Base-by-base conservation (phyloP, 1,140 invertebrate genomes). In the Acarapis woodi region DNA sequence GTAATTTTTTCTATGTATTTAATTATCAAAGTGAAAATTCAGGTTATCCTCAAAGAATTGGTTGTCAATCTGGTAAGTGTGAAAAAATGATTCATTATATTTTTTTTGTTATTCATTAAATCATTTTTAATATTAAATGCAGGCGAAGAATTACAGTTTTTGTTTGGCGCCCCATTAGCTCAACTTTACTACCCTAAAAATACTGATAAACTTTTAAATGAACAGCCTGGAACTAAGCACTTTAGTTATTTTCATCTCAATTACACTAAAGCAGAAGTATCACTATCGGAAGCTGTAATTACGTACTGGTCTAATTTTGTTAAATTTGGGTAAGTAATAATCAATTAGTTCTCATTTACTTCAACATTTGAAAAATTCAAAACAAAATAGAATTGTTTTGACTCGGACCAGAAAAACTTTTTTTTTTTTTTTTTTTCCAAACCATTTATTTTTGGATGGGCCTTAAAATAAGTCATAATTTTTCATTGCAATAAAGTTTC, bases 1-100 rank as follows among this genome's bases (percentile, higher is more conserved):
- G 44, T 25, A 85, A 80, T 24, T 88, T 75, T 54, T 62, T 87
- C 35, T 87, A 83, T 53, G 76, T 87, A 14, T 87, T 85, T 54
- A 75, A 79, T 55, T 85, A 93, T 37, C 24, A 39, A 26, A 37
- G 20, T 19, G 60, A 62, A 8, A 61, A 70, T 32, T 63, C 67
- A 9, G 59, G 60, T 4, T 51, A 58, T 58, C 25, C 62, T 66
- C 32, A 67, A 72, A 61, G 70, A 72, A 30, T 48, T 15, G 42
- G 41, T 9, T 45, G 43, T 37, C 32, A 46, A 4, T 44, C 43
- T 3, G 75, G 50, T 63, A n/a, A n/a, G n/a, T n/a, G n/a, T n/a
- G n/a, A n/a, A n/a, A n/a, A n/a, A n/a, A n/a, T n/a, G n/a, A n/a
- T n/a, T n/a, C n/a, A n/a, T n/a, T n/a, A n/a, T n/a, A n/a, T n/a